These are phyloP conservation scores for Xiphydria camelus DNA, from an alignment of 2,888 invertebrate species.

Conservation along the genomic window DNA sequence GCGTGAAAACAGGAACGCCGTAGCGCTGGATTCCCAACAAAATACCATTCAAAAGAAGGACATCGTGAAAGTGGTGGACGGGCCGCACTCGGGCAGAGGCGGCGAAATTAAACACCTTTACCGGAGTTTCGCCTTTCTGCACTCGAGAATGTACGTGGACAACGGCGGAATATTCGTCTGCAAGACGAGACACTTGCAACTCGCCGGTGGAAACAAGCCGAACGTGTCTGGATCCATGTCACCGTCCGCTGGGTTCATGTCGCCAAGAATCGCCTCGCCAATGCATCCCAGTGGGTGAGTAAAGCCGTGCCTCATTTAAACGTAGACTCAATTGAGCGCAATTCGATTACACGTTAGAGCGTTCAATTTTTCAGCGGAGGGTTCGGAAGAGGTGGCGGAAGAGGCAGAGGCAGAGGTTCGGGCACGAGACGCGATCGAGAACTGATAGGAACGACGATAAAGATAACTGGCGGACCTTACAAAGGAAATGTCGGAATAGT, in stretches of 20 bases:
- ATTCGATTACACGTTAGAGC: too few species aligned
- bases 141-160: constrained; percentile 92
- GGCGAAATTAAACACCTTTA: constrained; percentile 98
- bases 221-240: constrained; percentile 36
- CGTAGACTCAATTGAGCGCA: too few species aligned
- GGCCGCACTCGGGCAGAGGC: constrained; percentile 90
- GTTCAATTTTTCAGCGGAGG: constrained; percentile 49
- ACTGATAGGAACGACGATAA: constrained; percentile 94
- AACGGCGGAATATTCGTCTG: constrained; percentile 99
- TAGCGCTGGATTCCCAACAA: constrained; percentile 91
- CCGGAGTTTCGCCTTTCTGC: constrained; percentile 92
- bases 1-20: constrained; percentile 85
- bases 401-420: constrained; percentile 65
- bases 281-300: constrained; percentile 76
- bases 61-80: constrained; percentile 96
- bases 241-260: constrained; percentile 75
- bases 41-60: constrained; percentile 93
- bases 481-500: constrained; percentile 98
- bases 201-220: constrained; percentile 81
- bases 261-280: constrained; percentile 89
- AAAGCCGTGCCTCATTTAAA: too few species aligned
- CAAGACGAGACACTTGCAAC: constrained; percentile 88
- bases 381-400: constrained; percentile 58
- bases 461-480: constrained; percentile 95
- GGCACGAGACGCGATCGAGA: constrained; percentile 83